phyloP scores from a whole-genome alignment of 2,113 vertebrate species.

The Typhlomys cinereus region DNA sequence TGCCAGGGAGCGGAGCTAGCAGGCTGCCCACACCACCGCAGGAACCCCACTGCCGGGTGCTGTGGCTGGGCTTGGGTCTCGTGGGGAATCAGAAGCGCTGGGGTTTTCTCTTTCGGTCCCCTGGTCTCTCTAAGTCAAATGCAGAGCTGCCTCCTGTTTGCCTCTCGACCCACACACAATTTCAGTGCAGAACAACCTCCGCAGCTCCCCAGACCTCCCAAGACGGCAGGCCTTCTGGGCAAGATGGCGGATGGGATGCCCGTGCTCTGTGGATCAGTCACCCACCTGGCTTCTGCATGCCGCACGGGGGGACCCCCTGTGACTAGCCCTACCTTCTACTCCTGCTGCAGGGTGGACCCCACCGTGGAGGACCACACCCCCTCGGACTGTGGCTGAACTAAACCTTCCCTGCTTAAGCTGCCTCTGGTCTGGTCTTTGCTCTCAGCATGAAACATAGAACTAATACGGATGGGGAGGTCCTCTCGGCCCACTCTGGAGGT shows the following conservation, averaged over 20 bases:
- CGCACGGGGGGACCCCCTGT: too few relatives aligned
- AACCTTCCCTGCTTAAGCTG: neutral
- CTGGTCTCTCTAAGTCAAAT: neutral
- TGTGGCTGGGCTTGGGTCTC: fast-evolving
- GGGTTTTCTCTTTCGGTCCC: neutral
- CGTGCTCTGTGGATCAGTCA: fast-evolving
- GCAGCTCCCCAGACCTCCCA: neutral
- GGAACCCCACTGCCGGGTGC: fast-evolving
- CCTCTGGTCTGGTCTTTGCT: neutral
- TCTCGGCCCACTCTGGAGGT: too few relatives aligned
- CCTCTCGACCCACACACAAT: neutral
- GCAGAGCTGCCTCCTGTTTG: neutral
- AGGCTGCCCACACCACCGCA: fast-evolving
- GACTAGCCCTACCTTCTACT: too few relatives aligned
- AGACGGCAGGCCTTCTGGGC: neutral
- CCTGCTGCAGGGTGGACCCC: too few relatives aligned
- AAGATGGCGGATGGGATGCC: neutral
- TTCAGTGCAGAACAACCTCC: neutral
- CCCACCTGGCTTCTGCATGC: fast-evolving
- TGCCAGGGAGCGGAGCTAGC: neutral
- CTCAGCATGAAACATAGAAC: neutral
- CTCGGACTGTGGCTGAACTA: too few relatives aligned
- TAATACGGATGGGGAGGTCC: neutral
- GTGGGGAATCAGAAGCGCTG: fast-evolving
- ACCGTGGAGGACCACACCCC: too few relatives aligned